Evolutionary conservation across 2,888 invertebrate genomes (phyloP).

Genomic region (Cerceris rybyensis): DNA sequence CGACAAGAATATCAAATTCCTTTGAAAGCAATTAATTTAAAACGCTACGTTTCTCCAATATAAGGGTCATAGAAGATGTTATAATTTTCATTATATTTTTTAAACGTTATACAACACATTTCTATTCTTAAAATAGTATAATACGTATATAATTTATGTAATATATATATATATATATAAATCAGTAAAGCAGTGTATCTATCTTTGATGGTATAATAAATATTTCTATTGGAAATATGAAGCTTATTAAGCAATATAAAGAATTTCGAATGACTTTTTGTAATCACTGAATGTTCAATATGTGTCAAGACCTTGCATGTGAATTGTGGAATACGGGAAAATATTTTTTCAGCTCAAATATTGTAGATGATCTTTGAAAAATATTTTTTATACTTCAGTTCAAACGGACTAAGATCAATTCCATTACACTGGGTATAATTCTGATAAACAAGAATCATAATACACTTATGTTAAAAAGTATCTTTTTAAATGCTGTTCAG

Average conservation of each 20-base stretch:
- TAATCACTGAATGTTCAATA: slow-evolving; percentile 51
- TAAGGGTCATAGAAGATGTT: slow-evolving; percentile 22
- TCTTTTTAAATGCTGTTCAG: slow-evolving; percentile 29
- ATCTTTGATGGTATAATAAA: slow-evolving; percentile 15
- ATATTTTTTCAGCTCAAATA: slow-evolving; percentile 45
- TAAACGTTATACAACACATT: slow-evolving; percentile 38
- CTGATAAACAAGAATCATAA: slow-evolving; percentile 51
- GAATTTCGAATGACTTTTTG: slow-evolving; percentile 46
- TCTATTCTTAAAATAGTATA: slow-evolving; percentile 42
- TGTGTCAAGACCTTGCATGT: slow-evolving; percentile 39
- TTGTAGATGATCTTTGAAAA: slow-evolving; percentile 48
- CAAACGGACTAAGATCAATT: slow-evolving; percentile 57
- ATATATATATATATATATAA: slow-evolving; percentile 21
- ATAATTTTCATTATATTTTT: slow-evolving; percentile 24
- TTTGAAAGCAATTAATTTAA: not conserved
- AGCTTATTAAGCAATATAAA: slow-evolving; percentile 47
- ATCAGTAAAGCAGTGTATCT: slow-evolving; percentile 15
- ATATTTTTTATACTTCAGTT: slow-evolving; percentile 49
- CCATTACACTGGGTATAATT: slow-evolving; percentile 50
- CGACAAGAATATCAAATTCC: not conserved
- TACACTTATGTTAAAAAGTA: slow-evolving; percentile 35
- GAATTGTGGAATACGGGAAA: slow-evolving; percentile 56
- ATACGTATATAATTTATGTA: slow-evolving; percentile 39
- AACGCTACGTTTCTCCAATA: not conserved
- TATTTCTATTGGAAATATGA: slow-evolving; percentile 32